A percentile compares a stretch with the other conserved stretches of the same genome.
These are phyloP conservation scores for Hemistola chrysoprasaria DNA, from an alignment of 2,888 invertebrate genomes.

Conservation along the genomic window DNA sequence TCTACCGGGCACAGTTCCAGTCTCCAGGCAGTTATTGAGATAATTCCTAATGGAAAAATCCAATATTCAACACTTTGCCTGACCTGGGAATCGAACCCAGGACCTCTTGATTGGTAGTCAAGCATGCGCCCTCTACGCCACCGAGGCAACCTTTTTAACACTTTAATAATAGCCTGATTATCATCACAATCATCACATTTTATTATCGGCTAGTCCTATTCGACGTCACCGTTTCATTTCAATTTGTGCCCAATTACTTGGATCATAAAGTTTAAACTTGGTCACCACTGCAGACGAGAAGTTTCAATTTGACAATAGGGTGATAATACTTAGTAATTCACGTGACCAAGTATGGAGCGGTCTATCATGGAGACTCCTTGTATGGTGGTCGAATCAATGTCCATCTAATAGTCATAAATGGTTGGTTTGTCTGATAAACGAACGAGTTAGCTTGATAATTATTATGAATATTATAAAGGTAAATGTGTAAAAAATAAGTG, in stretches of 20 bases:
- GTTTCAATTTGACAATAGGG: constrained; percentile 42
- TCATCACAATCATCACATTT: constrained; percentile 6
- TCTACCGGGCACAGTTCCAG: too few species aligned
- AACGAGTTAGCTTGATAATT: not conserved
- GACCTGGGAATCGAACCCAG: too few species aligned
- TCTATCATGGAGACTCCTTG: constrained; percentile 39
- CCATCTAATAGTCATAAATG: constrained; percentile 47
- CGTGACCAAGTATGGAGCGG: constrained; percentile 42
- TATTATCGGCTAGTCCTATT: constrained; percentile 1
- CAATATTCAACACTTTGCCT: too few species aligned
- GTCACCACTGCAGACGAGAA: constrained; percentile 23
- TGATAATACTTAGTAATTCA: constrained; percentile 60
- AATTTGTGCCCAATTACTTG: constrained; percentile 21
- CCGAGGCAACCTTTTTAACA: constrained; percentile 2
- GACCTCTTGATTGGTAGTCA: too few species aligned
- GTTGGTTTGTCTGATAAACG: constrained; percentile 41
- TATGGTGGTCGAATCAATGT: constrained; percentile 44
- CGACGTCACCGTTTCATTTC: not conserved
- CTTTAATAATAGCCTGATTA: constrained; percentile 13
- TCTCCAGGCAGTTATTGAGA: too few species aligned
- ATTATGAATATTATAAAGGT: constrained; percentile 6
- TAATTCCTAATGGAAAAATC: too few species aligned
- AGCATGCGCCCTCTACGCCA: too few species aligned
- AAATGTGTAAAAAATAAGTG: constrained; percentile 7
- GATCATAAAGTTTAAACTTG: constrained; percentile 20